Base-by-base conservation (phyloP, 2,797 vertebrate species). In the Enteromius unitaeniatus region DNA sequence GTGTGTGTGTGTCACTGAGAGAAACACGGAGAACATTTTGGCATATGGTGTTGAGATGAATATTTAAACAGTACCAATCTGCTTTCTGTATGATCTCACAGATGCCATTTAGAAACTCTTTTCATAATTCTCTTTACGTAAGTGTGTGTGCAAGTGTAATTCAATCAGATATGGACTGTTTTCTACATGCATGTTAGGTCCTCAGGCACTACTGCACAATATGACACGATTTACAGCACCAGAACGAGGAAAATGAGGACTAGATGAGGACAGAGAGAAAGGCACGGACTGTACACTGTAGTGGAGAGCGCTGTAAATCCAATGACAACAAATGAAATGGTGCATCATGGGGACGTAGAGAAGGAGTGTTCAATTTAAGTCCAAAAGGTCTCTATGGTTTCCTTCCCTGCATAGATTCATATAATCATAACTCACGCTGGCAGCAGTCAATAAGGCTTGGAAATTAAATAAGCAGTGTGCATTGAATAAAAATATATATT, bases 51-150 rank as follows among this genome's bases (percentile, higher is more conserved):
- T 62, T 23, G 82, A 53, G 49, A 78, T 84, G 75, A 78, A 84
- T 84, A 78, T 84, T 84, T 84, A 84, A 84, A 84, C 67, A 51
- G 65, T 49, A 78, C 82, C 82, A 78, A 84, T 78, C 82, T 84
- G 82, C 40, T 84, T 84, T 78, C 76, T 84, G 75, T 84, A 28
- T 64, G 67, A 70, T 78, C 51, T 69, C 19, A 78, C 64, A 34
- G 82, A 78, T 23, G 74, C 74, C 26, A 31, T 76, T 83, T 83
- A 83, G 62, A 78, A 78, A 70, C 23, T 51, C 64, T 55, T 67
- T 68, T 28, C 37, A 23, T 78, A 58, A 83, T 78, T 83, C 74
- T 58, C 62, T 45, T 14, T 34, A 45, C 34, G 64, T 3, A 21
- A 55, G 62, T 34, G 64, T 77, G 53, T 60, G 40, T n/a, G 19